These are phyloP conservation scores for Pseudomyrmex sp. DNA, from an alignment of 1,140 invertebrate genomes.

Conservation along the genomic window DNA sequence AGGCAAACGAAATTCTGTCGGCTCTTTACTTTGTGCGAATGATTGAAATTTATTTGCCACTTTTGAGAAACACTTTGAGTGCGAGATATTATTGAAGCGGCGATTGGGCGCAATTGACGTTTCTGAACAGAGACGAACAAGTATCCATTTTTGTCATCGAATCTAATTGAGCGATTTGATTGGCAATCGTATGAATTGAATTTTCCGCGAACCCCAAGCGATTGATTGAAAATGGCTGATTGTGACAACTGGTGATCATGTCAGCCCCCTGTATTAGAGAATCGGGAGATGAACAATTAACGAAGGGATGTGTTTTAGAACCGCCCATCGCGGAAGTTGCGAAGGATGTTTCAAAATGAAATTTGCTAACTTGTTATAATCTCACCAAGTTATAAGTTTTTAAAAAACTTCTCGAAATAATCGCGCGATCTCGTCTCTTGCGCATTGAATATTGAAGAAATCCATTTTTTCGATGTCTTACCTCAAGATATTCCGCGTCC, in stretches of 20 bases:
- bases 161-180: conserved; percentile 78
- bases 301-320: conserved; percentile 73
- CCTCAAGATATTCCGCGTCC: conserved; percentile 83
- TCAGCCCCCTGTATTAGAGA: conserved; percentile 73
- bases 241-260: conserved; percentile 64
- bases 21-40: neutral
- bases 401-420: neutral
- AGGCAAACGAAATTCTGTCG: conserved; percentile 6
- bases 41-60: conserved; percentile 14
- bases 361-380: too few relatives aligned
- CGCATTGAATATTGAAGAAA: neutral
- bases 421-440: neutral
- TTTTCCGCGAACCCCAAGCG: conserved; percentile 69
- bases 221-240: conserved; percentile 75
- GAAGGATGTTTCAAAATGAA: conserved; percentile 52
- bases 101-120: neutral
- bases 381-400: neutral
- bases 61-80: neutral
- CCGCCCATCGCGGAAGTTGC: conserved; percentile 79
- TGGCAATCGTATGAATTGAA: conserved; percentile 82
- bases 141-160: conserved; percentile 46
- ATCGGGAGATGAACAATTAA: conserved; percentile 85
- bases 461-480: conserved; percentile 67
- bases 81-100: neutral
- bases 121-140: neutral